A percentile compares a stretch with the other conserved stretches of the same genome.
phyloP scores from a whole-genome alignment of 2,113 vertebrate genomes.

The Loxodonta africana region DNA sequence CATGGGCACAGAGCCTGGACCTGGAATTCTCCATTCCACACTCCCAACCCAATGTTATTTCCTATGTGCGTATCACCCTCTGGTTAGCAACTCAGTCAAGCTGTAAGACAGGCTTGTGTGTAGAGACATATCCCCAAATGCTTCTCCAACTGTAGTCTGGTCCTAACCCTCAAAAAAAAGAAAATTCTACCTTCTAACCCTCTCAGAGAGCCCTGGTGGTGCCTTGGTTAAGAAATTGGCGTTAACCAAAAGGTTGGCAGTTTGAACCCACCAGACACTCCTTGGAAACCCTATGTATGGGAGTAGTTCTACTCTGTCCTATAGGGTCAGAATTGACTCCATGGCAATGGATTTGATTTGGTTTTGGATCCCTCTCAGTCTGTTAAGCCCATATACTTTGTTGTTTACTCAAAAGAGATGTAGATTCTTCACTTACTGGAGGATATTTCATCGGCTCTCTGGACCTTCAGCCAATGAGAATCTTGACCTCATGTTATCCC shows the following conservation, averaged over 20 bases:
- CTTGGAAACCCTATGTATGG: too few relatives aligned
- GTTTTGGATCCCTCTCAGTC: neutral
- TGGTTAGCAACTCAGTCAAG: neutral
- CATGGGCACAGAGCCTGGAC: fast-evolving
- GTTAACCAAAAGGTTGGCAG: too few relatives aligned
- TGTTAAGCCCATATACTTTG: too few relatives aligned
- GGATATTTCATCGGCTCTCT: neutral
- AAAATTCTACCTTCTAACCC: neutral
- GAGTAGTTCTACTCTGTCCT: too few relatives aligned
- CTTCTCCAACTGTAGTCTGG: neutral
- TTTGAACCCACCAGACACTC: too few relatives aligned
- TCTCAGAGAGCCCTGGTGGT: too few relatives aligned
- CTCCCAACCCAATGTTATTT: neutral
- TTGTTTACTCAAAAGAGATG: neutral
- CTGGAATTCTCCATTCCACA: neutral
- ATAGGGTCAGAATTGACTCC: too few relatives aligned
- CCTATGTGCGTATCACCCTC: fast-evolving
- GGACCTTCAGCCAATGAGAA: neutral
- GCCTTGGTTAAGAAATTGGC: too few relatives aligned
- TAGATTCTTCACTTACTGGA: neutral
- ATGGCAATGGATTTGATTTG: too few relatives aligned
- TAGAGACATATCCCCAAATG: too few relatives aligned
- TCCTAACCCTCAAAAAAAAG: neutral
- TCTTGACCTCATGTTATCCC: neutral
- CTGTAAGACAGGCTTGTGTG: neutral